phyloP scores from a whole-genome alignment of 2,888 invertebrate species.

The Antheraea assamensis region DNA sequence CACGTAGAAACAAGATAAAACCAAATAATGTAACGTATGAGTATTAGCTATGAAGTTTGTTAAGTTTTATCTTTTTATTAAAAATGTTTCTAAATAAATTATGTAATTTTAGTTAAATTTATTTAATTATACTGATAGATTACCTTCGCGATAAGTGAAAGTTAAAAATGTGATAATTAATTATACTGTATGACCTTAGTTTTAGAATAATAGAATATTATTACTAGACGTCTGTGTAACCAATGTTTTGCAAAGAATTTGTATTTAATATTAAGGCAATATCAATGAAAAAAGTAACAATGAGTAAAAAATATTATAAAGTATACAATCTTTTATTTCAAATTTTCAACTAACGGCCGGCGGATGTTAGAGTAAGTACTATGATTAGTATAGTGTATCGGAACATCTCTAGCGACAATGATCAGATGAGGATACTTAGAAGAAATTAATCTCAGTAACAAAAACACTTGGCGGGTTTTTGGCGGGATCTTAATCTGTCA shows the following conservation, averaged over 20 bases:
- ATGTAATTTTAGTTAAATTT: not conserved
- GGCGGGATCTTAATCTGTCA: no score
- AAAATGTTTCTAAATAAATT: not conserved
- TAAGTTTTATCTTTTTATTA: not conserved
- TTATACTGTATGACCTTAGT: constrained; percentile 18
- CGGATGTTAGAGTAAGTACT: no score
- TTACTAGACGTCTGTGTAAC: constrained; percentile 16
- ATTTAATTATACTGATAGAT: not conserved
- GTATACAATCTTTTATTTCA: not conserved
- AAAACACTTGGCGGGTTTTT: no score
- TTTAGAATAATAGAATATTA: constrained; percentile 22
- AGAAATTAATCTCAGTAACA: no score
- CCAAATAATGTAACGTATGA: constrained; percentile 9
- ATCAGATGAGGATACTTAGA: no score
- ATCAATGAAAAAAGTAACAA: constrained; percentile 10
- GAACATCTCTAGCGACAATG: no score
- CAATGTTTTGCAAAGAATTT: constrained; percentile 15
- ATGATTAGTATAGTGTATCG: no score
- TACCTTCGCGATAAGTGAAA: not conserved
- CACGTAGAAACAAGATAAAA: constrained; percentile 1
- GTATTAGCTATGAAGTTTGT: constrained; percentile 1
- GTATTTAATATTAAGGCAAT: constrained; percentile 13
- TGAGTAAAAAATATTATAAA: not conserved
- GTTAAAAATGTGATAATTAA: constrained; percentile 20
- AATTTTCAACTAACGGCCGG: not conserved